phyloP scores from a whole-genome alignment of 1,140 invertebrate species.

The Drosophila melanogaster region Release_6_plus_ISO1_MT NT_033777.3:6742001-6742500 shows the following conservation, averaged over 20 bases:
- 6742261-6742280: conserved; percentile 9
- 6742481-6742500: conserved; percentile 56
- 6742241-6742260: conserved; percentile 64
- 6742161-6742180: conserved; percentile 39
- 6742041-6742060: conserved; percentile 83
- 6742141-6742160: conserved; percentile 58
- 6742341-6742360: conserved; percentile 43
- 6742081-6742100: conserved; percentile 41
- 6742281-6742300: conserved; percentile 53
- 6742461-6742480: conserved; percentile 53
- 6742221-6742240: conserved; percentile 50
- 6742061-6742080: conserved; percentile 73
- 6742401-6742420: conserved; percentile 81
- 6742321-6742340: conserved; percentile 52
- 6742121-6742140: conserved; percentile 53
- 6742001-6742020: conserved; percentile 68
- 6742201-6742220: conserved; percentile 62
- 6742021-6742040: conserved; percentile 53
- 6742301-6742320: conserved; percentile 39
- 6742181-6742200: conserved; percentile 29
- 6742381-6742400: conserved; percentile 81
- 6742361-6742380: conserved; percentile 55
- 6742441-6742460: conserved; percentile 34
- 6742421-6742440: conserved; percentile 63
- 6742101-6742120: conserved; percentile 67